Conservation (phyloP, 2,797 vertebrate species). For the Phoebastria nigripes region DNA sequence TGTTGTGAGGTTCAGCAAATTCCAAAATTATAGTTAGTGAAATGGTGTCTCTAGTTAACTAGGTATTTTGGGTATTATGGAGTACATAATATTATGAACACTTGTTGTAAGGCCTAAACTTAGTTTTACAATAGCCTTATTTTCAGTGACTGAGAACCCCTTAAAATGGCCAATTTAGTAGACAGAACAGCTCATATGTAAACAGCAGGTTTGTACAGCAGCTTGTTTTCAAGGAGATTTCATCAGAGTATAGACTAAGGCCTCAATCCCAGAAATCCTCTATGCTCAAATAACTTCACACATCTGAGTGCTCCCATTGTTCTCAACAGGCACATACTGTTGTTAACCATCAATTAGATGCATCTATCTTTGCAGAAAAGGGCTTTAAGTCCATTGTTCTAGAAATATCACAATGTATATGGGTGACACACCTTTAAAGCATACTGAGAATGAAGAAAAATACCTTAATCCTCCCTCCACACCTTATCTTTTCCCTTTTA, state of each 20-base stretch:
- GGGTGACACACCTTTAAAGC: not conserved
- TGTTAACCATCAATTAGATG: not conserved
- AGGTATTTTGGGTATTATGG: not conserved
- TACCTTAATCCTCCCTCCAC: not conserved
- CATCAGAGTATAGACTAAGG: not conserved
- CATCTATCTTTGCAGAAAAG: not conserved
- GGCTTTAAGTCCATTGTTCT: not conserved
- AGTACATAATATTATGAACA: not conserved
- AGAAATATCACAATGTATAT: not conserved
- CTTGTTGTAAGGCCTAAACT: not conserved
- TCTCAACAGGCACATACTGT: not conserved
- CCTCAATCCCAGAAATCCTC: not conserved
- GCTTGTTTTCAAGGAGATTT: not conserved
- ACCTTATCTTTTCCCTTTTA: not conserved
- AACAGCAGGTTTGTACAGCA: not conserved
- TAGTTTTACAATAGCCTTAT: not conserved
- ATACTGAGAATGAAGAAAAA: not conserved
- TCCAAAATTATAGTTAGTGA: not conserved
- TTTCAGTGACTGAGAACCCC: not conserved
- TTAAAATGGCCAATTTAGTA: not conserved
- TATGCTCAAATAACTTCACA: not conserved
- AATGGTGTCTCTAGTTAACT: not conserved
- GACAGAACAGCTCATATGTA: not conserved
- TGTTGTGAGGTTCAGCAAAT: not conserved
- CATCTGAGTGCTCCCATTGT: not conserved